Evolutionary conservation across 2,797 vertebrate genomes (phyloP), one percentile per base, ranked within the genome.

Genomic region (Rhadinocentrus ornatus): DNA sequence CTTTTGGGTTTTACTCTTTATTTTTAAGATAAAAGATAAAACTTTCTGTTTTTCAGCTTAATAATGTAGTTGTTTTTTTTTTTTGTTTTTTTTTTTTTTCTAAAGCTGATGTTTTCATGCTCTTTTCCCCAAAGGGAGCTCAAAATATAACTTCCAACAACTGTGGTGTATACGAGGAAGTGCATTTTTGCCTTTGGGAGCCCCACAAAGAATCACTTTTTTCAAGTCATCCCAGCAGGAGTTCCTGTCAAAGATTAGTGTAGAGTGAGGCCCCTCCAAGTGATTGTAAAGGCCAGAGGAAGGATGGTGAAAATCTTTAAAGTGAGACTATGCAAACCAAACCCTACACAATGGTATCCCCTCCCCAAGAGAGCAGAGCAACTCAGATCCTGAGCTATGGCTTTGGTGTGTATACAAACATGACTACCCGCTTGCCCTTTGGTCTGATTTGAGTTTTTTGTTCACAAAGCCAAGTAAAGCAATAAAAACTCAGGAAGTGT

Each of bases 301-400:
- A 93, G 89, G 75, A 85, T 62, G 86, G 57, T 79, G 86, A 74
- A 83, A 87, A 73, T 83, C 85, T 92, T 91, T 87, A 86, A 86
- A 89, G 89, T 75, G 22, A 78, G 46, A 55, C 75, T 71, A 72
- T 85, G 81, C 71, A 86, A 77, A 77, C 57, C 54, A 35, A 54
- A 68, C 16, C 57, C 69, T 64, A 83, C 66, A 91, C 91, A 90
- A 88, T 85, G 15, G 72, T 57, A n/a, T 16, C 52, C 24, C 53
- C 82, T 66, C 35, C 4, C 52, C 52, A 27, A 63, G 75, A 64
- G 81, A 80, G 53, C 46, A 41, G 46, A 16, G 15, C 57, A 37
- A 35, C 29, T 20, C 7, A 61, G 59, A 57, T 34, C 56, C 37
- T 3, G 2, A 31, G 18, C 22, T 9, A 1, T 16, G 9, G 10